These are phyloP conservation scores for Alexandromys fortis DNA, from an alignment of 2,113 vertebrate species.

Conservation along the genomic window DNA sequence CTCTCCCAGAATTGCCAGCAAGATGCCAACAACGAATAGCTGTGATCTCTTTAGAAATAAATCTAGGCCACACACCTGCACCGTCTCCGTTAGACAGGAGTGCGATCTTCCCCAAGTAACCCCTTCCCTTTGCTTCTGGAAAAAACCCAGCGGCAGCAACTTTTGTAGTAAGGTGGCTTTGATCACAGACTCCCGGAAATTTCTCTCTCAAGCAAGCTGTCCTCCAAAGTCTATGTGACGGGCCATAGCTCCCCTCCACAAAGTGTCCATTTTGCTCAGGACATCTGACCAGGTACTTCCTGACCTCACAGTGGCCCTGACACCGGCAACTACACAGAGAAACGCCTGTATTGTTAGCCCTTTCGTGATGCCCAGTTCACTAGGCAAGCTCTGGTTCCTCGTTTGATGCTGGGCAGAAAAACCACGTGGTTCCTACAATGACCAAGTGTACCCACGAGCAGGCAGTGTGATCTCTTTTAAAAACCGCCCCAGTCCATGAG, in stretches of 20 bases:
- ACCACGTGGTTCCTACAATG: background rate
- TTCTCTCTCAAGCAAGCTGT: background rate
- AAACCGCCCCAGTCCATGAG: background rate
- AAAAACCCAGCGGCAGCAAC: background rate
- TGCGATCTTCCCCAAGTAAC: background rate
- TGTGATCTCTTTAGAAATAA: background rate
- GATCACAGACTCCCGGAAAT: background rate
- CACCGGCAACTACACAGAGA: background rate
- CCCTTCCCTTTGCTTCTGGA: background rate
- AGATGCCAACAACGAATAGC: background rate
- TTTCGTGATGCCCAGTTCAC: constrained; percentile 7
- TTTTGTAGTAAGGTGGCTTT: background rate
- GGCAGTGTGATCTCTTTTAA: background rate
- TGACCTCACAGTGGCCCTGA: constrained; percentile 50
- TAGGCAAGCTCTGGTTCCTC: background rate
- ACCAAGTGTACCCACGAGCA: background rate
- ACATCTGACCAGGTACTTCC: background rate
- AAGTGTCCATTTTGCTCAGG: background rate
- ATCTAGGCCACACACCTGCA: background rate
- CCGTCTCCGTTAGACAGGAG: background rate
- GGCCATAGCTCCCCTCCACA: background rate
- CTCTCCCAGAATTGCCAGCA: background rate
- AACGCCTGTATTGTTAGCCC: background rate
- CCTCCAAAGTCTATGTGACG: background rate
- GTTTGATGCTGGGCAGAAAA: background rate